phyloP scores from a whole-genome alignment of 2,888 invertebrate species.

The Thyatira batis region DNA sequence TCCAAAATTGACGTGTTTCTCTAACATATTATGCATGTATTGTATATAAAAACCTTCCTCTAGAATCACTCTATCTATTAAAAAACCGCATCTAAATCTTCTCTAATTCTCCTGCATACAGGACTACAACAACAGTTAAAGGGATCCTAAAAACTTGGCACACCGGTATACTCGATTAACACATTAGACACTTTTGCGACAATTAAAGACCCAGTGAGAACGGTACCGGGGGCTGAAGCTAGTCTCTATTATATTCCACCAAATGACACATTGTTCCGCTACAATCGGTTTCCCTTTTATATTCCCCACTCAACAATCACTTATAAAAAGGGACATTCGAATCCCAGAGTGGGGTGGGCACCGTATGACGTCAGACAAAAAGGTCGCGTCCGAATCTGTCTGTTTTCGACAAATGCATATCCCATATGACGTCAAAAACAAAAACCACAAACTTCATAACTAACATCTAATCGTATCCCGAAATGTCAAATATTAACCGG shows the following conservation, averaged over 20 bases:
- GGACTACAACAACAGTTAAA: too few species aligned
- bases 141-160: too few species aligned
- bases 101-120: too few species aligned
- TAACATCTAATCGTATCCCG: constrained; percentile 1
- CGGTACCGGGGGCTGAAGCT: too few species aligned
- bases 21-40: too few species aligned
- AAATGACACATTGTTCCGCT: background rate
- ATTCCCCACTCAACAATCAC: background rate
- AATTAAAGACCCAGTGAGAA: too few species aligned
- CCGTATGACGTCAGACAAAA: background rate
- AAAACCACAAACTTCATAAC: background rate
- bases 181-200: too few species aligned
- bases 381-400: background rate
- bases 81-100: too few species aligned
- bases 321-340: background rate
- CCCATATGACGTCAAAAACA: background rate
- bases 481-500: constrained; percentile 28
- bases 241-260: background rate
- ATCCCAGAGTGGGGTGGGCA: background rate
- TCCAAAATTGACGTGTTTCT: too few species aligned
- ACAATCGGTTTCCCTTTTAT: background rate
- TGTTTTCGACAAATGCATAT: background rate
- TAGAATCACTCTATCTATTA: too few species aligned
- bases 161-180: too few species aligned
- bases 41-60: too few species aligned